Evolutionary conservation across 2,888 invertebrate genomes (phyloP).

Genomic region (Perithous albicinctus): DNA sequence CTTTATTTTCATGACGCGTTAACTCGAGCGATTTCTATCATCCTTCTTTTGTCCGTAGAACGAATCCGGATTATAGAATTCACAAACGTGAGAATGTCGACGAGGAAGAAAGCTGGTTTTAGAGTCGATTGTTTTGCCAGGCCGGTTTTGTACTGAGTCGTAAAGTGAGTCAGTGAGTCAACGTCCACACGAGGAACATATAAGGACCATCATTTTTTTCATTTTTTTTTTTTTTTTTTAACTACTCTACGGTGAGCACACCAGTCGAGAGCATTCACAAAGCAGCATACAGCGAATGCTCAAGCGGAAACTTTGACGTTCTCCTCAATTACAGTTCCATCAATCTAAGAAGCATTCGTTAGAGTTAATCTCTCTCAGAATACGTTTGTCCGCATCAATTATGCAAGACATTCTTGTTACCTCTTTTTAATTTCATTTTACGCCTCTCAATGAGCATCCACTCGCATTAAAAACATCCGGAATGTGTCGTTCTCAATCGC

Average conservation of each 20-base stretch:
- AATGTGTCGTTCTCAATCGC: background rate
- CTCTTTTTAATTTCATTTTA: background rate
- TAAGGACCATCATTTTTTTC: conserved; percentile 29
- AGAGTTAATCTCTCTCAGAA: background rate
- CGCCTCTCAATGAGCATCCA: conserved; percentile 1
- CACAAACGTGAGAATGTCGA: conserved; percentile 36
- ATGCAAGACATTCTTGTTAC: background rate
- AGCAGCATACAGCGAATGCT: too few species aligned
- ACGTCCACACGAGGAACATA: conserved; percentile 13
- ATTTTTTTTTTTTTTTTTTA: background rate
- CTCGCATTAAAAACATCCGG: conserved; percentile 27
- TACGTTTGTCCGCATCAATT: conserved; percentile 1
- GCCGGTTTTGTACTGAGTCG: background rate
- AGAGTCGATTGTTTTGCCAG: conserved; percentile 38
- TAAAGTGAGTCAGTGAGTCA: conserved; percentile 55
- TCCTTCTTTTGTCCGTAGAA: background rate
- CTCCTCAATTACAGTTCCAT: conserved; percentile 14
- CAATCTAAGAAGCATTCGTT: background rate
- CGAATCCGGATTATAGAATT: conserved; percentile 34
- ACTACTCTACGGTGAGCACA: background rate
- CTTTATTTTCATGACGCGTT: too few species aligned
- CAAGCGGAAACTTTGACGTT: conserved; percentile 30
- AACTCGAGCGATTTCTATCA: background rate
- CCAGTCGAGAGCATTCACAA: background rate
- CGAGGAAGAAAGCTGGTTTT: conserved; percentile 10